Percentiles rank a stretch among this genome's conserved stretches.
Conservation (phyloP, 2,113 vertebrate genomes). For the Edolisoma coerulescens region DNA sequence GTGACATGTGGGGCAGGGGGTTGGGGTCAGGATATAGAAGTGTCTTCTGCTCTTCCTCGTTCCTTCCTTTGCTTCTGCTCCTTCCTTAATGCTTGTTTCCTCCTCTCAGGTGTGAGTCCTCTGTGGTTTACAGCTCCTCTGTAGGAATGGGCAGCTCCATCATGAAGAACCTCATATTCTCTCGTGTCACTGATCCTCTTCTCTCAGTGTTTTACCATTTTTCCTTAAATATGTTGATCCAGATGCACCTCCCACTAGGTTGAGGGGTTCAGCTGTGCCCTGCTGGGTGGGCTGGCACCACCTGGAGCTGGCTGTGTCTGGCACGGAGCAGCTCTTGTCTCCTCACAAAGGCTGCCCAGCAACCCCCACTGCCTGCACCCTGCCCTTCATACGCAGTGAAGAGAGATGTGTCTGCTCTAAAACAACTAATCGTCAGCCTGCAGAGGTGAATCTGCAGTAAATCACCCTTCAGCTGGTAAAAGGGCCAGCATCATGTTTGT, state of each 20-base stretch:
- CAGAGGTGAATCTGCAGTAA: background rate
- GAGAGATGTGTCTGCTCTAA: background rate
- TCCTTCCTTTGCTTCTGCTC: background rate
- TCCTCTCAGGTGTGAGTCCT: background rate
- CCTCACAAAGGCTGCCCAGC: background rate
- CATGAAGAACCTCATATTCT: background rate
- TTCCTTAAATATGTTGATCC: background rate
- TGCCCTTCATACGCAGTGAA: fast-evolving
- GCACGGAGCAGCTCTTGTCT: fast-evolving
- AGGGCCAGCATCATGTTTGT: background rate
- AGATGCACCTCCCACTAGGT: fast-evolving
- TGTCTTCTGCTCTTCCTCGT: background rate
- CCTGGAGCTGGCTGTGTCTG: fast-evolving
- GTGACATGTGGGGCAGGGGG: fast-evolving
- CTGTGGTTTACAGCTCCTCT: background rate
- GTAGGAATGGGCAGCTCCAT: fast-evolving
- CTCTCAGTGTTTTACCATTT: background rate
- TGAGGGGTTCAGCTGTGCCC: background rate
- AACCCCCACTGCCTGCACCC: fast-evolving
- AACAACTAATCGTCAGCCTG: background rate
- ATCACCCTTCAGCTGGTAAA: background rate
- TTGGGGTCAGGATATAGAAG: fast-evolving
- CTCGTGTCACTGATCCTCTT: background rate
- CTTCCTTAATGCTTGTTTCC: background rate
- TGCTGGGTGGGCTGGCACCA: fast-evolving